Evolutionary conservation across 2,113 vertebrate species (phyloP), one percentile per base, ranked within the genome.

Genomic region (Gavia stellata): DNA sequence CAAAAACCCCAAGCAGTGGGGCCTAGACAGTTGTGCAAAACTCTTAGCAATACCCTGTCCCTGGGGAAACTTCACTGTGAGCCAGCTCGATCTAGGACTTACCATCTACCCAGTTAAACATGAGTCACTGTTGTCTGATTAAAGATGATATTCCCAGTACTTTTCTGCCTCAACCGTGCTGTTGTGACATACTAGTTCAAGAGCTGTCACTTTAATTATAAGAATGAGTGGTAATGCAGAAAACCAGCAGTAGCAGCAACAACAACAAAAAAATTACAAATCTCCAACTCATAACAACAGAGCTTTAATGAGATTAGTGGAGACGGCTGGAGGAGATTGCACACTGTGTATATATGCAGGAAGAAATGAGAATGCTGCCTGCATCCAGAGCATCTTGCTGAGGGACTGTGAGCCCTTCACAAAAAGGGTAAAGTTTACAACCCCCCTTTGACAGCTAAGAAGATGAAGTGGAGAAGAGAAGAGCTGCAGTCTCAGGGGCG

Each of bases 131-230:
- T 23, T 81, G 85, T 71, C 89, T 88, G 93, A 88, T 77, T 65
- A 67, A 82, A 91, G 70, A 82, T 53, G 42, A 93, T 95, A 84
- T 53, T 88, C 82, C 92, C 92, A 61, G 89, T 36, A 66, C 90
- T 94, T 82, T 61, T 45, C 94, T 95, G 75, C 88, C 73, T 96
- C 77, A 93, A 55, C 71, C 3, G 3, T 63, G 91, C 26, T 97
- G 94, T 95, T 97, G 88, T 96, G 94, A 97, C 89, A 81, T 38
- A 28, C 75, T 44, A 86, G 95, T 87, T 96, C 94, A 82, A 72
- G 81, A 96, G 89, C 85, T 95, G 95, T 94, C 92, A 90, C 82
- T 94, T 89, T 59, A 86, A 94, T 96, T 96, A 49, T 58, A 78
- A 90, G 84, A 94, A 90, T 34, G 75, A 93, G 67, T 55, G 42